These are phyloP conservation scores for Brenthis hecate DNA, from an alignment of 2,888 invertebrate genomes.

Conservation along the genomic window DNA sequence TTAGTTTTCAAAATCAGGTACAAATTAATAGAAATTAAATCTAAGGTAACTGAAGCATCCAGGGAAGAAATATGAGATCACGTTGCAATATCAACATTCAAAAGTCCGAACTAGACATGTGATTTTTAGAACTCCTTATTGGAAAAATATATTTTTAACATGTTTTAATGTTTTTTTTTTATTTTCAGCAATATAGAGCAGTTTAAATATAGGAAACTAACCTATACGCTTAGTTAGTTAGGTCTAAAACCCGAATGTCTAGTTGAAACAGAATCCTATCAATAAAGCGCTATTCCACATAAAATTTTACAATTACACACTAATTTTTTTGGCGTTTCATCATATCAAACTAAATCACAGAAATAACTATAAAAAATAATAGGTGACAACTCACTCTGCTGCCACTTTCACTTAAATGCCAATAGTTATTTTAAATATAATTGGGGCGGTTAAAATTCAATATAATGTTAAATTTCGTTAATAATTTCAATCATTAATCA, in stretches of 20 bases:
- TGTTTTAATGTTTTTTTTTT: background rate
- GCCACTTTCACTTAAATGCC: slow-evolving; percentile 44
- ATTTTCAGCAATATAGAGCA: background rate
- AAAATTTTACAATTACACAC: slow-evolving; percentile 54
- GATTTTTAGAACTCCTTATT: slow-evolving; percentile 31
- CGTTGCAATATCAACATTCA: slow-evolving; percentile 52
- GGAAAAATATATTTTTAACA: background rate
- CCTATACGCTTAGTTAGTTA: no score
- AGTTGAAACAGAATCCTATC: slow-evolving; percentile 31
- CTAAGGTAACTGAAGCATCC: slow-evolving; percentile 78
- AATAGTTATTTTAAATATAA: background rate
- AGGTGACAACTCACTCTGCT: slow-evolving; percentile 48
- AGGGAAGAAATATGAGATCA: slow-evolving; percentile 77
- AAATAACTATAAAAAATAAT: slow-evolving; percentile 54
- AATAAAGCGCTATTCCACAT: slow-evolving; percentile 52
- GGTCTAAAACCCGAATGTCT: background rate
- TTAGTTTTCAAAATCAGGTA: slow-evolving; percentile 76
- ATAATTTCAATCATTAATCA: background rate
- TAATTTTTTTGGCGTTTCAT: slow-evolving; percentile 72
- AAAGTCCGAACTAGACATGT: slow-evolving; percentile 28
- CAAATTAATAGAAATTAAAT: slow-evolving; percentile 77
- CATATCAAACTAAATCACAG: slow-evolving; percentile 76
- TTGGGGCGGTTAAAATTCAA: slow-evolving; percentile 8
- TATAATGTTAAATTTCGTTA: background rate
- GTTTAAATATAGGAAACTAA: background rate